Base-by-base conservation (phyloP, 2,888 invertebrate genomes). In the Xestia rhomboidea region DNA sequence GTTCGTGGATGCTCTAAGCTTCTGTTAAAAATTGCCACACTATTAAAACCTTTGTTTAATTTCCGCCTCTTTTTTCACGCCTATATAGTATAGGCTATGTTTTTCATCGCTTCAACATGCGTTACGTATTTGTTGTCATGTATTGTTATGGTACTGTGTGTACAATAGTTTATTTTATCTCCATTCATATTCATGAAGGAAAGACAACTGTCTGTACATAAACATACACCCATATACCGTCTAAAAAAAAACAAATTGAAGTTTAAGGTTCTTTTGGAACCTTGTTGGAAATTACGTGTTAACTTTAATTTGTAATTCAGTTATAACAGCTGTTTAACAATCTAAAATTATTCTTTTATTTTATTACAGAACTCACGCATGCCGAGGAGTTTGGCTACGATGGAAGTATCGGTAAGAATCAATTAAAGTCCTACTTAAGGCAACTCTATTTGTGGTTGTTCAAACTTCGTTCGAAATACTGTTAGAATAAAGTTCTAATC, bases 321-420 rank as follows among this genome's bases (percentile, higher is more conserved):
- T 18, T 77, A 27, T 49, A 10, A 54, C 30, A 34, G 2, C n/a
- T 38, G n/a, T 70, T 24, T 41, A 68, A 57, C 18, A 63, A 38
- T 54, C 15, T 68, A 0, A 77, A 46, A 63, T 54, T 68, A 34
- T 49, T 76, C 7, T 81, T 68, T 85, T 89, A 87, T 91, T 89
- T 86, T 95, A 94, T 84, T 77, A 91, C 94, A 71, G 92, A 92
- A 62, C 86, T 93, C 69, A 93, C 93, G 41, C 89, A 90, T 30
- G 95, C 95, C 41, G 97, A 97, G 88, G 97, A 97, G 87, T 97
- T 97, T 83, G 97, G 97, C 34, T 97, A 97, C 89, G 97, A 97
- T 90, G 97, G 97, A 81, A 93, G 93, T 21, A 95, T 96, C 87
- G 97, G 97, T 97, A 94, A 93, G 91, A 73, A 77, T 49, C 10